Percentiles rank a stretch among this genome's conserved stretches.
Evolutionary conservation across 2,888 invertebrate genomes (phyloP).

Genomic region (Mythimna pallens): DNA sequence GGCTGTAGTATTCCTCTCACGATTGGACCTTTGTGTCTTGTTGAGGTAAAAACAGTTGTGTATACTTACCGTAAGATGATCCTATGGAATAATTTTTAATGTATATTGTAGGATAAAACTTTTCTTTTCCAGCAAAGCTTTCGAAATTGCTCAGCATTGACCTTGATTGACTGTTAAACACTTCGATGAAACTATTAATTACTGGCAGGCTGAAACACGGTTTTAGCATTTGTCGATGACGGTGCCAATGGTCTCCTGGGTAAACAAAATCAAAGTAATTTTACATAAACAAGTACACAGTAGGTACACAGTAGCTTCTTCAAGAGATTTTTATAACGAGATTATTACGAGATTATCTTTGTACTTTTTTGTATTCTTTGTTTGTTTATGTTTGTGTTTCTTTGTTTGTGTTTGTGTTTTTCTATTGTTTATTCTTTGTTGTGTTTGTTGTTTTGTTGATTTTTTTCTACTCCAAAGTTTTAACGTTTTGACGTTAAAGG

Average conservation of each 20-base stretch:
- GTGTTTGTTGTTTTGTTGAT: no score
- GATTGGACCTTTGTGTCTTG: background rate
- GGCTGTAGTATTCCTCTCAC: no score
- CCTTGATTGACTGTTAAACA: background rate
- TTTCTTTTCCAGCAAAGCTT: background rate
- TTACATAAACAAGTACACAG: no score
- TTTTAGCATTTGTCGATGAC: background rate
- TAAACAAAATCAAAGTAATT: background rate
- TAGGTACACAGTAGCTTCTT: no score
- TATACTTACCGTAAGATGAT: background rate
- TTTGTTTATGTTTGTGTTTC: no score
- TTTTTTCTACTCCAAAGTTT: no score
- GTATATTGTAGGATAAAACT: background rate
- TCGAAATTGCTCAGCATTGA: background rate
- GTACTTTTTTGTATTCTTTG: no score
- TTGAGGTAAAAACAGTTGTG: background rate
- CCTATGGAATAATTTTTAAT: background rate
- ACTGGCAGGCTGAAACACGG: background rate
- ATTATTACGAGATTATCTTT: no score
- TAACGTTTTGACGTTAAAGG: no score
- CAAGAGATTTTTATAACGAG: no score
- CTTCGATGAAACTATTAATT: slow-evolving; percentile 1
- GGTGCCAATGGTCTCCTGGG: background rate
- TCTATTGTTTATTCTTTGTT: no score
- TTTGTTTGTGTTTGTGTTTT: no score